Evolutionary conservation across 2,797 vertebrate genomes (phyloP), one percentile per base, ranked within the genome.

Genomic region (Myotis findleyi): DNA sequence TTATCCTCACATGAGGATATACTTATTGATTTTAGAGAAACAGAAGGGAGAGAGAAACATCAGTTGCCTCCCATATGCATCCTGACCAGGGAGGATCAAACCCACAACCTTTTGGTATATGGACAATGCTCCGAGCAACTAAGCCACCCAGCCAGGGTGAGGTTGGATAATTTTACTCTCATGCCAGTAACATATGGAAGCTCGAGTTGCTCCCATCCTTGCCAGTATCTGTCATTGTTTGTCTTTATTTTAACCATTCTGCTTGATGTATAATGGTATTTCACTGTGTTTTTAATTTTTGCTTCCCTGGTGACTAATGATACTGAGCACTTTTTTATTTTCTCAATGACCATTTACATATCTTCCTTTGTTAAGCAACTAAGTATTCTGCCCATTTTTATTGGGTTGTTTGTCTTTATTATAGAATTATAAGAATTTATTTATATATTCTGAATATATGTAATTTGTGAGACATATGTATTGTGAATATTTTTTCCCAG

Each of bases 301-400:
- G 36, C 27, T 85, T 75, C 44, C 17, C 30, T 81, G 62, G 41
- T 85, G 36, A 81, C 30, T 68, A 69, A 92, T 25, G 9, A 62
- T 86, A 55, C 30, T 75, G 62, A 92, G 51, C 30, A 69, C 36
- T 86, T 85, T 77, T 82, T 69, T 25, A 81, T 89, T 68, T 91
- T 89, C 33, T 89, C 53, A 79, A 20, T 57, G 30, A 11, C 21
- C 17, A 49, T 51, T 72, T 33, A 68, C 57, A 30, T 71, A 84
- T 57, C 17, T 73, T 80, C 30, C 36, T 89, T 53, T 82, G 51
- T 69, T 62, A 80, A 59, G 9, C 69, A 86, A 69, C 68, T 57
- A 75, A 81, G 41, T n/a, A 36, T 86, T 81, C 71, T 81, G 21
- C 17, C 12, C 41, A 57, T 73, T 81, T 86, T 38, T 77, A 49